These are phyloP conservation scores for Mobula hypostoma DNA, from an alignment of 2,113 vertebrate genomes.

Conservation along the genomic window DNA sequence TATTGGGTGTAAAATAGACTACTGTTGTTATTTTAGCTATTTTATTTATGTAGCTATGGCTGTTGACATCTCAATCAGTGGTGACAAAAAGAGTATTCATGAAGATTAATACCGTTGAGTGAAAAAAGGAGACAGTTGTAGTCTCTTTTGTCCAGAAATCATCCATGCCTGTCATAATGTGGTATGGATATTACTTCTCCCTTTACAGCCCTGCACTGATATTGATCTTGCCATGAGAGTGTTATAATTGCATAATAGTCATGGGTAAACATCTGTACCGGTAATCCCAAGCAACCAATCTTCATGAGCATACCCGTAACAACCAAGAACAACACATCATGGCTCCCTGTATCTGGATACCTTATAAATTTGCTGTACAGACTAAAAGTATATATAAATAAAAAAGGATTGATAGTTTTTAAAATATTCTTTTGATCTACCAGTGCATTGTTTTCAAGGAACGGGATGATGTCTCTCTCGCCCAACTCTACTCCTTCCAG, in stretches of 20 bases:
- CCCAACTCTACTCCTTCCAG: not conserved
- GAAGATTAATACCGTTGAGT: too few relatives aligned
- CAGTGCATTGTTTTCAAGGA: not conserved
- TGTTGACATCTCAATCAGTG: too few relatives aligned
- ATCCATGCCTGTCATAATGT: too few relatives aligned
- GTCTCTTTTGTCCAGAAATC: too few relatives aligned
- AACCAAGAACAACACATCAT: not conserved
- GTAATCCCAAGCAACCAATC: not conserved
- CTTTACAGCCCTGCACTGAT: not conserved
- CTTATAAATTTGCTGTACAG: not conserved
- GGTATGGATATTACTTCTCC: too few relatives aligned
- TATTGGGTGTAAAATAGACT: too few relatives aligned
- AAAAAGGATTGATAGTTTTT: not conserved
- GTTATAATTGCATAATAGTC: not conserved
- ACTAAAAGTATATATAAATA: not conserved
- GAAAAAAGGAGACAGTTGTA: too few relatives aligned
- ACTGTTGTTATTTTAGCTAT: too few relatives aligned
- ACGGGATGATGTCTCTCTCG: not conserved
- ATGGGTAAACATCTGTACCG: not conserved
- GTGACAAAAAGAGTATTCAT: too few relatives aligned
- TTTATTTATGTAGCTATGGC: too few relatives aligned
- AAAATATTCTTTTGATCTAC: not conserved
- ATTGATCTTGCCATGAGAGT: not conserved
- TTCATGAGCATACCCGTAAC: not conserved
- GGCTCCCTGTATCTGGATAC: not conserved